Evolutionary conservation across 2,888 invertebrate species (phyloP).

Genomic region (Schrankia costaestrigalis): DNA sequence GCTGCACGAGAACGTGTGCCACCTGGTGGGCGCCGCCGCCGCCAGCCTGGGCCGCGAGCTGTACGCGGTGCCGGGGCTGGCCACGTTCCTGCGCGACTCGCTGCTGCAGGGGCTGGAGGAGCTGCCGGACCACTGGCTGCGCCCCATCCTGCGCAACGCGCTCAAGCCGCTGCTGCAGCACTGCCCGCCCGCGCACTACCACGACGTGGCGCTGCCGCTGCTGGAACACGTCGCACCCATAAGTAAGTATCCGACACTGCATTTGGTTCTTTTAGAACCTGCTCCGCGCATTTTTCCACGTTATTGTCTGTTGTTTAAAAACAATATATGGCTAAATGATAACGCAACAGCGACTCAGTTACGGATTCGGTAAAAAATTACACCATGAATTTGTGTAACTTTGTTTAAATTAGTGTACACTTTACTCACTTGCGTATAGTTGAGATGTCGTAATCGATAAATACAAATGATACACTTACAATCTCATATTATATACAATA

Average conservation of each 20-base stretch:
- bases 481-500: too few species aligned
- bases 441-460: too few species aligned
- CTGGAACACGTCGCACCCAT: constrained; percentile 88
- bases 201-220: constrained; percentile 88
- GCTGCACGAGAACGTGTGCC: constrained; percentile 87
- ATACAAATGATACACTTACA: too few species aligned
- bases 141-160: constrained; percentile 91
- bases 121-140: constrained; percentile 92
- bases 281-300: too few species aligned
- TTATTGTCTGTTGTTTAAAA: too few species aligned
- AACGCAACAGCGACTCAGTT: too few species aligned
- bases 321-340: too few species aligned
- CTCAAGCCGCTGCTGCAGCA: constrained; percentile 92
- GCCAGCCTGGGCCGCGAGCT: constrained; percentile 91
- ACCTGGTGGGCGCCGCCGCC: constrained; percentile 83
- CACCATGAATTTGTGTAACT: too few species aligned
- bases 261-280: background rate
- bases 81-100: constrained; percentile 86
- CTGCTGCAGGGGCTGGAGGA: constrained; percentile 85
- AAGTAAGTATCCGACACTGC: constrained; percentile 78
- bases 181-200: constrained; percentile 91
- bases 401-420: too few species aligned
- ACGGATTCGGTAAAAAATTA: too few species aligned
- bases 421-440: too few species aligned
- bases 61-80: constrained; percentile 88